phyloP scores from a whole-genome alignment of 2,888 invertebrate species.

The Deilephila porcellus region DNA sequence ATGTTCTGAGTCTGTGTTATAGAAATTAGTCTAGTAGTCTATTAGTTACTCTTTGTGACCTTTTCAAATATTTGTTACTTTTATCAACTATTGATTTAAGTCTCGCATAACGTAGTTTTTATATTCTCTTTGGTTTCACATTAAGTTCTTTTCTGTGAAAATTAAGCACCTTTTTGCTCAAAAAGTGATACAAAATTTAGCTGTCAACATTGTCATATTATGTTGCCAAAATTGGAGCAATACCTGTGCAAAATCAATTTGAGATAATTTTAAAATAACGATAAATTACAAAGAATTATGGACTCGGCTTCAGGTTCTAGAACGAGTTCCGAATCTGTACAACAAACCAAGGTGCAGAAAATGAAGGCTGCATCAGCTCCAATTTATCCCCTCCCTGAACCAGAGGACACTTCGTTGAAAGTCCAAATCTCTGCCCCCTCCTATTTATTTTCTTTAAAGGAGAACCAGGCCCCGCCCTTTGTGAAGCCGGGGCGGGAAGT shows the following conservation, averaged over 20 bases:
- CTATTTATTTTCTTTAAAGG: slow-evolving; percentile 66
- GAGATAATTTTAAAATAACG: neutral
- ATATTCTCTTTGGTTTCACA: no score
- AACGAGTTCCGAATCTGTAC: slow-evolving; percentile 35
- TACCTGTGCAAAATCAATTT: no score
- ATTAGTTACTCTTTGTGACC: no score
- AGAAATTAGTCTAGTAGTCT: neutral
- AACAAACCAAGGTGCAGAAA: slow-evolving; percentile 12
- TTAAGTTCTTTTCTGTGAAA: no score
- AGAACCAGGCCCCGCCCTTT: slow-evolving; percentile 72
- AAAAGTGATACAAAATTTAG: neutral
- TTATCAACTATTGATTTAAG: no score
- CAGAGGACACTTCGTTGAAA: slow-evolving; percentile 42
- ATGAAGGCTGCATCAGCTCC: slow-evolving; percentile 60
- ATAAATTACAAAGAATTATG: slow-evolving; percentile 36
- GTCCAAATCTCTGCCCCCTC: slow-evolving; percentile 72
- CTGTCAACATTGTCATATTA: neutral
- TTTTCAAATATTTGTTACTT: no score
- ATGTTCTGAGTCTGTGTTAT: no score
- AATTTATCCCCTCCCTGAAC: slow-evolving; percentile 35
- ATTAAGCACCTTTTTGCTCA: neutral
- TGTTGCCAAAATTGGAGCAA: no score
- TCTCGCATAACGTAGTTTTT: no score
- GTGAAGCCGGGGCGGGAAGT: slow-evolving; percentile 52
- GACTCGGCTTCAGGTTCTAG: slow-evolving; percentile 40